Conservation (phyloP, 2,888 invertebrate genomes). For the Polyommatus icarus region DNA sequence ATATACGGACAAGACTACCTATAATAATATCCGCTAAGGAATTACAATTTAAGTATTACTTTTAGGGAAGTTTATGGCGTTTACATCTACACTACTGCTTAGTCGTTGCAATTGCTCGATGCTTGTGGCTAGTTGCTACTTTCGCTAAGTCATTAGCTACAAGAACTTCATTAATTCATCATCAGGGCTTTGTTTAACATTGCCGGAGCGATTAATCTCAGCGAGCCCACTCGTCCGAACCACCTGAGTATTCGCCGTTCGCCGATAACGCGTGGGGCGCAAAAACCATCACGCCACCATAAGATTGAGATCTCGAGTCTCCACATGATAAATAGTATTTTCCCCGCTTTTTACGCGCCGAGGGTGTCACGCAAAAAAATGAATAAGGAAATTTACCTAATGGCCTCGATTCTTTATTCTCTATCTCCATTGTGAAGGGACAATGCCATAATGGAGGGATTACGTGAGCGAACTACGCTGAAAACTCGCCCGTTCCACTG, state of each 20-base stretch:
- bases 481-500: slow-evolving; percentile 54
- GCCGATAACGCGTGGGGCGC: slow-evolving; percentile 43
- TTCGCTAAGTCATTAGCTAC: too few relatives aligned
- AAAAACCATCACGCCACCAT: slow-evolving; percentile 56
- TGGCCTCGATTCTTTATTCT: slow-evolving; percentile 78
- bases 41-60: too few relatives aligned
- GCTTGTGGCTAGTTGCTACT: background rate
- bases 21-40: too few relatives aligned
- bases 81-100: background rate
- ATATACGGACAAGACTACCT: too few relatives aligned
- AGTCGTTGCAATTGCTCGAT: background rate
- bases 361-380: slow-evolving; percentile 79
- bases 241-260: background rate
- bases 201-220: background rate
- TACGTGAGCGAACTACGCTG: slow-evolving; percentile 69
- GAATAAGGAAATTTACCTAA: slow-evolving; percentile 81
- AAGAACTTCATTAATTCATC: background rate
- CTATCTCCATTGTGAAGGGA: slow-evolving; percentile 74
- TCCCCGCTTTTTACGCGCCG: slow-evolving; percentile 66
- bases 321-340: slow-evolving; percentile 72
- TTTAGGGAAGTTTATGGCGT: too few relatives aligned
- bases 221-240: slow-evolving; percentile 2
- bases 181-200: slow-evolving; percentile 4
- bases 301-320: slow-evolving; percentile 70
- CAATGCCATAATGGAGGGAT: slow-evolving; percentile 79